Conservation (phyloP, 2,797 vertebrate genomes). For the Ctenopoma kingsleyae region DNA sequence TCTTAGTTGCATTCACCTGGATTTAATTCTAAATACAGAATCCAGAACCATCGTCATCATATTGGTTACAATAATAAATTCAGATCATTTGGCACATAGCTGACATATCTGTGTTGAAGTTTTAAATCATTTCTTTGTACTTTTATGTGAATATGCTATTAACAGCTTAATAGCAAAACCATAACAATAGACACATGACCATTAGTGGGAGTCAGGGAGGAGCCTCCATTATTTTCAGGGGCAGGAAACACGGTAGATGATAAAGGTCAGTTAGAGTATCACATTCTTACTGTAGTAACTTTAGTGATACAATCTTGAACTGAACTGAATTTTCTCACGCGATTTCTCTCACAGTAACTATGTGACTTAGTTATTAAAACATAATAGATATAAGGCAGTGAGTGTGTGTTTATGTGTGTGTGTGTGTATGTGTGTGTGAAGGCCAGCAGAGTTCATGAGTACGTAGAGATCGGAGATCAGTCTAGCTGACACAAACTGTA, state of each 20-base stretch:
- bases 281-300: not conserved
- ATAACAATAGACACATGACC: not conserved
- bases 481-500: conserved; percentile 67
- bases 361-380: not conserved
- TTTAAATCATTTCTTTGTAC: not conserved
- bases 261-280: not conserved
- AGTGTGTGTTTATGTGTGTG: not conserved
- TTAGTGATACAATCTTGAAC: not conserved
- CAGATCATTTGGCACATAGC: too few species aligned
- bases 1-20: too few species aligned
- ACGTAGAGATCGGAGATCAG: conserved; percentile 54
- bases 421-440: too few species aligned
- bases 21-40: too few species aligned
- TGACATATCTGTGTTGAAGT: not conserved
- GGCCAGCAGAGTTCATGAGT: conserved; percentile 27
- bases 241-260: conserved; percentile 13
- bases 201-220: not conserved
- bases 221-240: not conserved
- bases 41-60: too few species aligned
- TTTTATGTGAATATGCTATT: not conserved
- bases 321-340: not conserved
- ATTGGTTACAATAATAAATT: too few species aligned
- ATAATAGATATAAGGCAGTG: conserved; percentile 1
- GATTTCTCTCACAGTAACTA: not conserved
- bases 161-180: not conserved